These are phyloP conservation scores for Psammodynastes pulverulentus DNA, from an alignment of 2,113 vertebrate genomes.

Conservation along the genomic window DNA sequence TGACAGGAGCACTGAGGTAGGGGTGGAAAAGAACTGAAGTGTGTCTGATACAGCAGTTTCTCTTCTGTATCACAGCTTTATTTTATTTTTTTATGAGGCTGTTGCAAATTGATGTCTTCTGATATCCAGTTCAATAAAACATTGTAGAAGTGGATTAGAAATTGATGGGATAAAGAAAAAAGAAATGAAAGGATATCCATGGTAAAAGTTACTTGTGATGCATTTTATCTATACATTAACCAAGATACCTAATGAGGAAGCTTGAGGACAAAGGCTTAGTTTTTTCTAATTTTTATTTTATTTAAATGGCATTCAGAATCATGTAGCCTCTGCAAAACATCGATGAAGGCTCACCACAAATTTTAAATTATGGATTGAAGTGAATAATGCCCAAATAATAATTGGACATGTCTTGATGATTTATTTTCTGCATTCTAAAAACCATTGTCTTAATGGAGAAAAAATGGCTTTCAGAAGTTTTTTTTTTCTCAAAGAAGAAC, in stretches of 20 bases:
- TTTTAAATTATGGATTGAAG: not conserved
- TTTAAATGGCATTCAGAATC: slow-evolving; percentile 31
- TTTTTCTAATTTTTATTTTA: slow-evolving; percentile 50
- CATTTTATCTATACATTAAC: slow-evolving; percentile 37
- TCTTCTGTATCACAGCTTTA: slow-evolving; percentile 65
- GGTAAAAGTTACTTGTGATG: slow-evolving; percentile 48
- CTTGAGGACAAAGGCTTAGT: slow-evolving; percentile 3
- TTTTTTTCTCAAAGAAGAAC: not conserved
- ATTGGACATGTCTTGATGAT: not conserved
- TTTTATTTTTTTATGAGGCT: slow-evolving; percentile 63
- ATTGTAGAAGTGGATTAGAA: slow-evolving; percentile 67
- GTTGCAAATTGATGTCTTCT: slow-evolving; percentile 64
- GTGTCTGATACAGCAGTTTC: slow-evolving; percentile 63
- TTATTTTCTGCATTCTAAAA: not conserved
- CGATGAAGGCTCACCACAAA: not conserved
- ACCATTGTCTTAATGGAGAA: not conserved
- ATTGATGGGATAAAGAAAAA: slow-evolving; percentile 64
- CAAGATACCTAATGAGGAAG: slow-evolving; percentile 14
- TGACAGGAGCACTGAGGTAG: slow-evolving; percentile 52
- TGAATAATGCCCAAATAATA: not conserved
- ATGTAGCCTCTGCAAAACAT: not conserved
- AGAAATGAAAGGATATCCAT: slow-evolving; percentile 58
- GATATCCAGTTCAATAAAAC: slow-evolving; percentile 60
- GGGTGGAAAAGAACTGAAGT: slow-evolving; percentile 50
- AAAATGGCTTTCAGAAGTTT: not conserved